Evolutionary conservation across 2,888 invertebrate genomes (phyloP).

Genomic region (Cephus spinipes): DNA sequence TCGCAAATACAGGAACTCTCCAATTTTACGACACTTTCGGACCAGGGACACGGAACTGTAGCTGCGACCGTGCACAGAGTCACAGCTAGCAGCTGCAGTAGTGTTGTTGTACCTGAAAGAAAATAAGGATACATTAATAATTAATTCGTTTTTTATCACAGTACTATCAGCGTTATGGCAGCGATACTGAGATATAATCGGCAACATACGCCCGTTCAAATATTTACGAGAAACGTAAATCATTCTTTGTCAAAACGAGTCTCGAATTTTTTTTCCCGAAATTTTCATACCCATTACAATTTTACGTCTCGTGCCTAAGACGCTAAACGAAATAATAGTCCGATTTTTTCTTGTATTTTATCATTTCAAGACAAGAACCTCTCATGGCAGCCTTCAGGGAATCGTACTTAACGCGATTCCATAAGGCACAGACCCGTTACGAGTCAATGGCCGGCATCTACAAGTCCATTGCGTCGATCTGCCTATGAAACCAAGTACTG

Average conservation of each 20-base stretch:
- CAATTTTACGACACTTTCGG: slow-evolving; percentile 76
- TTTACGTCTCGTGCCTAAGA: background rate
- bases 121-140: background rate
- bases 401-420: slow-evolving; percentile 16
- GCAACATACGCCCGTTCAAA: background rate
- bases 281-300: background rate
- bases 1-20: slow-evolving; percentile 90
- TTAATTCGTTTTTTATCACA: background rate
- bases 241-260: background rate
- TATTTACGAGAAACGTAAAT: background rate
- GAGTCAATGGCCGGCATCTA: slow-evolving; percentile 55
- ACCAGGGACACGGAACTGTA: slow-evolving; percentile 86
- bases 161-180: background rate
- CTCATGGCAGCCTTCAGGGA: background rate
- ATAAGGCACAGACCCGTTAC: slow-evolving; percentile 54
- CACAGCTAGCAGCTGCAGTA: slow-evolving; percentile 40
- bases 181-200: background rate
- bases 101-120: slow-evolving; percentile 6
- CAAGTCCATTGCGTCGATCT: slow-evolving; percentile 43
- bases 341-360: background rate
- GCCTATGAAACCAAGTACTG: slow-evolving; percentile 40
- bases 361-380: background rate
- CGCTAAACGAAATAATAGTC: background rate
- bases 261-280: background rate
- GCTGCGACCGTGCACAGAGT: slow-evolving; percentile 41